A percentile compares a stretch with the other conserved stretches of the same genome.
These are phyloP conservation scores for Polyommatus icarus DNA, from an alignment of 2,888 invertebrate species.

Conservation along the genomic window DNA sequence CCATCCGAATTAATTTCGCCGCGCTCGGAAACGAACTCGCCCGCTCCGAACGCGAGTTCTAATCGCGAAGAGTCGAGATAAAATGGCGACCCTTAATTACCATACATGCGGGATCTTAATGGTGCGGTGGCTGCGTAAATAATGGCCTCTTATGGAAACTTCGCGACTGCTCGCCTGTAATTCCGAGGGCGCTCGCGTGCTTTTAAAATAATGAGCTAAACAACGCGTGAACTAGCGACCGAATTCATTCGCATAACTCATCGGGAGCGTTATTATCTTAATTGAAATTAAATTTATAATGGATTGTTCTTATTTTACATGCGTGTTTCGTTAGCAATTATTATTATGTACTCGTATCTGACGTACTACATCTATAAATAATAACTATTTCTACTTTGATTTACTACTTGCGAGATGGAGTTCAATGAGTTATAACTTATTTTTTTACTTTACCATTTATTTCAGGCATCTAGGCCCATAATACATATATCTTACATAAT, in stretches of 20 bases:
- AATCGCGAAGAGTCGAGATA: constrained; percentile 76
- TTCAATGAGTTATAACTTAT: background rate
- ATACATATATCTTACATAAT: no score
- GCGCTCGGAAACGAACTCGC: constrained; percentile 68
- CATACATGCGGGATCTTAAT: constrained; percentile 81
- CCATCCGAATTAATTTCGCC: constrained; percentile 80
- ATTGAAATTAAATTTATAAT: constrained; percentile 21
- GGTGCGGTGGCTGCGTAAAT: constrained; percentile 79
- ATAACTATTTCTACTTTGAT: background rate
- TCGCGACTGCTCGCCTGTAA: constrained; percentile 79
- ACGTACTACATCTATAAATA: background rate
- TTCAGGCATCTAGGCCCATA: no score
- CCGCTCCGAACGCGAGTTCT: constrained; percentile 72
- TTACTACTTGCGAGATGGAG: background rate
- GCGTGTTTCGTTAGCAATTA: background rate
- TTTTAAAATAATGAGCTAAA: constrained; percentile 75
- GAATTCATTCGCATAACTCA: constrained; percentile 22
- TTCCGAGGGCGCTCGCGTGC: constrained; percentile 77
- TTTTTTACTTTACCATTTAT: no score
- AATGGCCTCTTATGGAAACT: constrained; percentile 81
- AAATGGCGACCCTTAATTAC: constrained; percentile 80
- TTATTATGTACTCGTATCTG: background rate
- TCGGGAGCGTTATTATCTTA: constrained; percentile 16
- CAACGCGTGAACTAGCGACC: constrained; percentile 48
- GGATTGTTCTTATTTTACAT: constrained; percentile 19